Conservation (phyloP, 2,113 vertebrate species). For the Emydura subglobosa region DNA sequence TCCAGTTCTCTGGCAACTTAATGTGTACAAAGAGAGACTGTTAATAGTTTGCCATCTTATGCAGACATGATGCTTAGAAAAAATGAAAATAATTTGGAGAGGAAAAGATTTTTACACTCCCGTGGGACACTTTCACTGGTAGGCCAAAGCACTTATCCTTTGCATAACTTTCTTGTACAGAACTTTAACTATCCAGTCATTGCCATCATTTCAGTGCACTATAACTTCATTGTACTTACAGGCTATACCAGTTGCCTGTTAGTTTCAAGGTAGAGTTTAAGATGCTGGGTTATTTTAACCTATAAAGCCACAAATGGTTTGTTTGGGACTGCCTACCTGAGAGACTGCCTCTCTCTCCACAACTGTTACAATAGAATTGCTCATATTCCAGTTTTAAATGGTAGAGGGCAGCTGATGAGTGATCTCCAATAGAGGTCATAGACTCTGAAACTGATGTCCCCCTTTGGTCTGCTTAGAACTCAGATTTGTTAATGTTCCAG, state of each 20-base stretch:
- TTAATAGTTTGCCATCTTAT: not conserved
- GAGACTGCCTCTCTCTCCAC: not conserved
- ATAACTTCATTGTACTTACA: not conserved
- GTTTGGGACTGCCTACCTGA: not conserved
- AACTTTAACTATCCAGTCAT: not conserved
- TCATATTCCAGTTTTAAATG: not conserved
- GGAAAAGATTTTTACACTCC: not conserved
- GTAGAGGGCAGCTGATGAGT: not conserved
- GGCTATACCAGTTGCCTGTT: not conserved
- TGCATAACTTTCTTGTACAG: not conserved
- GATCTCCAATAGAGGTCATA: not conserved
- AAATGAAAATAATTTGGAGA: constrained; percentile 12
- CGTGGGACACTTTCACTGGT: not conserved
- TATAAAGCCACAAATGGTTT: not conserved
- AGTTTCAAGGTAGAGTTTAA: not conserved
- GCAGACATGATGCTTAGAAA: not conserved
- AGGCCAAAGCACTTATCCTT: not conserved
- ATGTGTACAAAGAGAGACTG: not conserved
- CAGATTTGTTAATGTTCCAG: not conserved
- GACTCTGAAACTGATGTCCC: not conserved
- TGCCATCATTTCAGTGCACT: not conserved
- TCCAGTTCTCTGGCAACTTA: not conserved
- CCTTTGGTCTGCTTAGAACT: not conserved
- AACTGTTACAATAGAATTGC: not conserved
- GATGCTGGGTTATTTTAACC: not conserved